phyloP scores from a whole-genome alignment of 92 coral and sea anemone genomes.

The Actinostola sp. region DNA sequence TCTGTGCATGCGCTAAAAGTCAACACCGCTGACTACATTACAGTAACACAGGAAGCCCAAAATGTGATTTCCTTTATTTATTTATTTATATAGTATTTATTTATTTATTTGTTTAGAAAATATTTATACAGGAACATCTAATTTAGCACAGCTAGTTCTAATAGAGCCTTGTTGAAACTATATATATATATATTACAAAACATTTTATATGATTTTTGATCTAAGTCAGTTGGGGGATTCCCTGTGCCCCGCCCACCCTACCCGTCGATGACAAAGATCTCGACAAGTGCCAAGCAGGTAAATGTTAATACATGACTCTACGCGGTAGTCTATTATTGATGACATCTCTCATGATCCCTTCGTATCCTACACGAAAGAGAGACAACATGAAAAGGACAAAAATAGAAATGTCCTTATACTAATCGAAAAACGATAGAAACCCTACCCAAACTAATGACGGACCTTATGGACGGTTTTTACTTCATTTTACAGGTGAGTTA shows the following conservation, averaged over 20 bases:
- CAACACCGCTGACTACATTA: not conserved
- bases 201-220: not conserved
- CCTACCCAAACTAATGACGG: too few species aligned
- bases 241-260: not conserved
- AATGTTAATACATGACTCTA: conserved; percentile 16
- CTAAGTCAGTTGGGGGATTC: conserved; percentile 21
- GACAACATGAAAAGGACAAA: not conserved
- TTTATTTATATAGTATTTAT: not conserved
- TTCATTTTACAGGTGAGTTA: conserved; percentile 1
- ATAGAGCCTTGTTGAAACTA: too few species aligned
- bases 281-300: conserved; percentile 12
- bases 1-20: conserved; percentile 6
- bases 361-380: not conserved
- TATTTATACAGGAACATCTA: not conserved
- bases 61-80: not conserved
- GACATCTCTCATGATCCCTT: not conserved
- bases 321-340: conserved; percentile 8
- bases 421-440: too few species aligned
- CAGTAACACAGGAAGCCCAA: conserved; percentile 32
- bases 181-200: too few species aligned
- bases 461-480: not conserved
- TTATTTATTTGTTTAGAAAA: not conserved
- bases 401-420: not conserved
- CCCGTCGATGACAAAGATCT: conserved; percentile 4
- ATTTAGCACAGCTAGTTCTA: not conserved